Conservation (phyloP, 2,888 invertebrate genomes). For the Nebria brevicollis region DNA sequence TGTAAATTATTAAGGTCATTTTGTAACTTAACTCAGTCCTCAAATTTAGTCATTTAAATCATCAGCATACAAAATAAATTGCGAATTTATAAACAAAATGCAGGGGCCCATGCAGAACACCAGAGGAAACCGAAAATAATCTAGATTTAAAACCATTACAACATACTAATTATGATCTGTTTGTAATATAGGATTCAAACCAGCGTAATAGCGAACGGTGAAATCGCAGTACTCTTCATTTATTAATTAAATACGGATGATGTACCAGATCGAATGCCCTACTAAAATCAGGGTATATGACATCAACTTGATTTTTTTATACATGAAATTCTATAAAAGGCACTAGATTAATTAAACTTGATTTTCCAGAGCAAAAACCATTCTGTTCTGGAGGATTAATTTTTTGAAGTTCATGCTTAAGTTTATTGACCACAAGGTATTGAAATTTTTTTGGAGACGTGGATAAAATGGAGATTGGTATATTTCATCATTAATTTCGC, state of each 20-base stretch:
- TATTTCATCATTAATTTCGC: conserved; percentile 27
- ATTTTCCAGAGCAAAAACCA: conserved; percentile 37
- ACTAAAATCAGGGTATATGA: conserved; percentile 49
- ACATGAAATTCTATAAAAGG: conserved; percentile 44
- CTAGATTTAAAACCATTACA: conserved; percentile 38
- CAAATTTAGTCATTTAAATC: too few species aligned
- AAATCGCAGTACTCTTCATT: conserved; percentile 47
- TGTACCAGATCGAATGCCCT: conserved; percentile 51
- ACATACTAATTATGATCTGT: conserved; percentile 45
- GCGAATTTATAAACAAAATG: conserved; percentile 24
- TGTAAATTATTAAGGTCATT: too few species aligned
- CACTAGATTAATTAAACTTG: conserved; percentile 48
- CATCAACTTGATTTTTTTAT: conserved; percentile 47
- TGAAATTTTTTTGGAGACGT: not conserved
- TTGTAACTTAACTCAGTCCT: too few species aligned
- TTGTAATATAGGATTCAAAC: conserved; percentile 47
- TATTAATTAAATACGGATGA: conserved; percentile 47
- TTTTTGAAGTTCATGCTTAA: not conserved
- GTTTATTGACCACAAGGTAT: not conserved
- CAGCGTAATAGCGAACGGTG: conserved; percentile 46
- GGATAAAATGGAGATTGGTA: conserved; percentile 19
- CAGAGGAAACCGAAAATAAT: conserved; percentile 41
- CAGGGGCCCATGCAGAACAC: conserved; percentile 49
- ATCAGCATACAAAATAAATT: too few species aligned
- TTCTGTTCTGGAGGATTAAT: too few species aligned